Conservation (phyloP, 2,113 vertebrate species). For the Pardalotus punctatus region DNA sequence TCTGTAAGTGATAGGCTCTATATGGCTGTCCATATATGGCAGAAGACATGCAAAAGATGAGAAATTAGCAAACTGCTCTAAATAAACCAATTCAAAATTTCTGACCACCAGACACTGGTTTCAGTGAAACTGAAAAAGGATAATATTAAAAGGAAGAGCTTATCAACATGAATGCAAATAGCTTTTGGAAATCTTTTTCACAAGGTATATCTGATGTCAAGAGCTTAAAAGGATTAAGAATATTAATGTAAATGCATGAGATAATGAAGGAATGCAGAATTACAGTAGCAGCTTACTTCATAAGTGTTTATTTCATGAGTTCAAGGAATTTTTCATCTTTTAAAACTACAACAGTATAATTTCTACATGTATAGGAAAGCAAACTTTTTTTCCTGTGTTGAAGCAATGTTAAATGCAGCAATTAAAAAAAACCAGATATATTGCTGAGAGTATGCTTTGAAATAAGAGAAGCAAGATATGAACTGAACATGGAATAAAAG, state of each 20-base stretch:
- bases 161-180: not conserved
- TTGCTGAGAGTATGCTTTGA: not conserved
- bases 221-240: conserved; percentile 15
- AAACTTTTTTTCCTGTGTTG: not conserved
- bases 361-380: not conserved
- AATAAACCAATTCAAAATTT: not conserved
- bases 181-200: not conserved
- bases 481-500: not conserved
- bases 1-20: accelerated
- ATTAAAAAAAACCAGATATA: not conserved
- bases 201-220: not conserved
- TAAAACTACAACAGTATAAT: not conserved
- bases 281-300: not conserved
- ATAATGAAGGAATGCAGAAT: not conserved
- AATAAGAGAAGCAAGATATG: not conserved
- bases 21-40: accelerated
- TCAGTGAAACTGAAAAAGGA: not conserved
- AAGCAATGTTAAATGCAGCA: not conserved
- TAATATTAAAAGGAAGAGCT: not conserved
- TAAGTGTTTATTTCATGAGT: not conserved
- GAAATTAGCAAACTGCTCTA: not conserved
- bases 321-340: not conserved
- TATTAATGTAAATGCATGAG: not conserved
- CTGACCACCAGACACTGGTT: not conserved
- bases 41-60: not conserved